Conservation (phyloP, 2,888 invertebrate genomes). For the Mimumesa dahlbomi region DNA sequence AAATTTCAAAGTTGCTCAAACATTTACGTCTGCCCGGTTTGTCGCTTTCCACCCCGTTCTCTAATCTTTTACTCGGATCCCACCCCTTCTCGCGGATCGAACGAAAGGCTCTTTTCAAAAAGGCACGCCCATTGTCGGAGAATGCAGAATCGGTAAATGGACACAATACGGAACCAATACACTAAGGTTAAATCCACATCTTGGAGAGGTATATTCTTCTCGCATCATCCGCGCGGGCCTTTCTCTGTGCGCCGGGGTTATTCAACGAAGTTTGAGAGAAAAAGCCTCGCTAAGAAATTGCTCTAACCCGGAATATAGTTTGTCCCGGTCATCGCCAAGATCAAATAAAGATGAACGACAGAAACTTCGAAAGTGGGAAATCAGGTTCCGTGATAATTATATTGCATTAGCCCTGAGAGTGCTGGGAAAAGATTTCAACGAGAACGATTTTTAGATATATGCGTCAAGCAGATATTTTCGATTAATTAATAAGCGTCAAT, state of each 20-base stretch:
- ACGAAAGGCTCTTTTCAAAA: not conserved
- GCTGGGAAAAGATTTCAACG: too few relatives aligned
- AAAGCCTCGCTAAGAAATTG: not conserved
- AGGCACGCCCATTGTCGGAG: slow-evolving; percentile 4
- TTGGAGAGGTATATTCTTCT: not conserved
- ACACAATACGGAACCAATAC: slow-evolving; percentile 8
- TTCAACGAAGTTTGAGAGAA: slow-evolving; percentile 2
- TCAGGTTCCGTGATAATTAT: too few relatives aligned
- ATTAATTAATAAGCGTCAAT: too few relatives aligned
- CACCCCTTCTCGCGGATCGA: not conserved
- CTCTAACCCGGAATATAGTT: not conserved
- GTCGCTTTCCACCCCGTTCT: not conserved
- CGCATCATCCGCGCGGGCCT: not conserved
- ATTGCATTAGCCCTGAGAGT: too few relatives aligned
- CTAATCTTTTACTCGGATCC: not conserved
- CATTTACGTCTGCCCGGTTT: not conserved
- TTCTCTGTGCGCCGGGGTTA: not conserved
- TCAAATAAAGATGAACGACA: not conserved
- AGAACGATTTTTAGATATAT: too few relatives aligned
- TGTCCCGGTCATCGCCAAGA: not conserved
- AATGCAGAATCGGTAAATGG: not conserved
- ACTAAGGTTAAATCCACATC: not conserved
- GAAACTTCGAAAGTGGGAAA: not conserved
- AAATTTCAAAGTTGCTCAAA: not conserved
- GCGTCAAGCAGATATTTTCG: too few relatives aligned